A percentile compares a stretch with the other conserved stretches of the same genome.
phyloP scores from a whole-genome alignment of 2,888 invertebrate species.

The Nebria salina region DNA sequence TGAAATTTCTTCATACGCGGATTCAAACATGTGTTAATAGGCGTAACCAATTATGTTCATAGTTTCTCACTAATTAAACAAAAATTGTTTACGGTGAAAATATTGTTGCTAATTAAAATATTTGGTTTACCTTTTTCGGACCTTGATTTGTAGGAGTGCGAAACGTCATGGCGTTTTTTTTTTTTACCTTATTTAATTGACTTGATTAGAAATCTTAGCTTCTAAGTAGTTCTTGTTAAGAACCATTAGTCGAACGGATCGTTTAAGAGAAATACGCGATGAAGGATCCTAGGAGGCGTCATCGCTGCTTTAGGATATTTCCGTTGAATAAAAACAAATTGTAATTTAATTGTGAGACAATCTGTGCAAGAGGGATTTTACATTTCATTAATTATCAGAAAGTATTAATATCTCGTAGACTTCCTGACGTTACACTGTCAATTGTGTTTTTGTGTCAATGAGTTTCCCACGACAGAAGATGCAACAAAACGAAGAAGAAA shows the following conservation, averaged over 20 bases:
- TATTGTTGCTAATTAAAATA: constrained; percentile 38
- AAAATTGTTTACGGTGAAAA: constrained; percentile 13
- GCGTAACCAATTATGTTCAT: constrained; percentile 44
- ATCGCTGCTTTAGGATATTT: too few relatives aligned
- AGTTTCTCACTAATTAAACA: constrained; percentile 39
- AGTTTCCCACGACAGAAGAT: constrained; percentile 24
- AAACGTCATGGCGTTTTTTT: background rate
- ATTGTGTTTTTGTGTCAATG: constrained; percentile 23
- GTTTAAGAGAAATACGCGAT: too few relatives aligned
- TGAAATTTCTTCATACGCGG: constrained; percentile 33
- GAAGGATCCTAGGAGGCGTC: too few relatives aligned
- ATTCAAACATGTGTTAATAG: constrained; percentile 29
- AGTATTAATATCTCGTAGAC: background rate
- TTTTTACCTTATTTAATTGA: background rate
- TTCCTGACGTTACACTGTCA: constrained; percentile 5
- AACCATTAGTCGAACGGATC: too few relatives aligned
- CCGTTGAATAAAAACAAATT: background rate
- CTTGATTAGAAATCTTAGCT: background rate
- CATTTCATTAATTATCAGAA: background rate
- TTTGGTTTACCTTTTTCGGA: constrained; percentile 13
- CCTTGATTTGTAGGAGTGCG: background rate
- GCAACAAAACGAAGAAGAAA: constrained; percentile 6
- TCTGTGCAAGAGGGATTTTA: background rate
- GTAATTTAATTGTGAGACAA: background rate
- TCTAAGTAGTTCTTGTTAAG: background rate